These are phyloP conservation scores for Samia ricini DNA, from an alignment of 1,140 invertebrate species.

Conservation along the genomic window DNA sequence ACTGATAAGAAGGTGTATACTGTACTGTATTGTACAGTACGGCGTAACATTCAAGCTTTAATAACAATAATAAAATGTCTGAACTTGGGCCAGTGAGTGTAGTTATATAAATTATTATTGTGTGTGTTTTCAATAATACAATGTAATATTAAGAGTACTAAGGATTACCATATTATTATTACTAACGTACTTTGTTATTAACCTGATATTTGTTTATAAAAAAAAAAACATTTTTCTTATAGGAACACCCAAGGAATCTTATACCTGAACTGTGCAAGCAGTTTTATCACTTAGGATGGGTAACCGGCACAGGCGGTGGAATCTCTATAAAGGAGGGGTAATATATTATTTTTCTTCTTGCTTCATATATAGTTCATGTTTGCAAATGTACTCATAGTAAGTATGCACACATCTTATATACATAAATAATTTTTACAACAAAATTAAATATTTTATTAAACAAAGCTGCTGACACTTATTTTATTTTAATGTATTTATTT, in stretches of 20 bases:
- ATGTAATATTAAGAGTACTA: too few species aligned
- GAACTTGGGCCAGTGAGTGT: slow-evolving; percentile 38
- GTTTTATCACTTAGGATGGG: slow-evolving; percentile 97
- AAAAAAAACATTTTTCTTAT: background rate
- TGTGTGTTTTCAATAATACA: slow-evolving; percentile 1
- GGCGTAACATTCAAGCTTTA: background rate
- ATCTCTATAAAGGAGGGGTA: slow-evolving; percentile 94
- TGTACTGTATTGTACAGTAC: background rate
- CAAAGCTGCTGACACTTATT: too few species aligned
- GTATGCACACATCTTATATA: too few species aligned
- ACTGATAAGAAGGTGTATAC: background rate
- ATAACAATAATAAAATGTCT: slow-evolving; percentile 14
- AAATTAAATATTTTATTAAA: too few species aligned
- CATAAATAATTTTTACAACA: too few species aligned
- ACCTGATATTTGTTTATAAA: background rate
- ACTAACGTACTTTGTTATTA: background rate
- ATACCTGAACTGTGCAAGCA: slow-evolving; percentile 93
- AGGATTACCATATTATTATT: too few species aligned
- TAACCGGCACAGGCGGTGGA: slow-evolving; percentile 94
- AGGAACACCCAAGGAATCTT: slow-evolving; percentile 90
- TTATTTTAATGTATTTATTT: too few species aligned
- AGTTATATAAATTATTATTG: background rate
- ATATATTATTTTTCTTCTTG: slow-evolving; percentile 20
- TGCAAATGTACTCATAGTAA: too few species aligned
- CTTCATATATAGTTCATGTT: too few species aligned